Conservation (phyloP, 2,888 invertebrate genomes). For the Drosophila flavopinicola region DNA sequence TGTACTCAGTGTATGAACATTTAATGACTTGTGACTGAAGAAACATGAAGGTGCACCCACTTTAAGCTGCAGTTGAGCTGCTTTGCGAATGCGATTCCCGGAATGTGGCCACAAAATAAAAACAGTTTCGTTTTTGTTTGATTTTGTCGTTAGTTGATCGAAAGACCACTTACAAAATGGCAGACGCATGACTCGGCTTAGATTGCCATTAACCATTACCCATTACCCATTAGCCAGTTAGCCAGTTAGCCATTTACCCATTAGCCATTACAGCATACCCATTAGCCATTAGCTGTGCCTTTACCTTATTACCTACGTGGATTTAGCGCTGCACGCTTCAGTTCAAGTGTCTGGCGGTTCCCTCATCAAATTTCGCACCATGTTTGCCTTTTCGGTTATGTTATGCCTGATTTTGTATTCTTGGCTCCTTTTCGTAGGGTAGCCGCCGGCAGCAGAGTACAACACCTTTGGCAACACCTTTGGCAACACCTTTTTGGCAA, state of each 20-base stretch:
- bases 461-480: slow-evolving; percentile 55
- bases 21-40: slow-evolving; percentile 14
- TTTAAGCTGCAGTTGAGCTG: slow-evolving; percentile 14
- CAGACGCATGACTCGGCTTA: slow-evolving; percentile 38
- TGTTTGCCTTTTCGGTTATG: slow-evolving; percentile 33
- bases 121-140: too few species aligned
- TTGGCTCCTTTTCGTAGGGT: slow-evolving; percentile 7
- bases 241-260: slow-evolving; percentile 31
- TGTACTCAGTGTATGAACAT: slow-evolving; percentile 3
- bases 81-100: slow-evolving; percentile 24
- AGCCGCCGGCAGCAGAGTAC: too few species aligned
- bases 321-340: slow-evolving; percentile 56
- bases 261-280: slow-evolving; percentile 21
- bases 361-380: slow-evolving; percentile 55
- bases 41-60: neutral
- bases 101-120: slow-evolving; percentile 42
- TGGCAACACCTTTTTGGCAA: slow-evolving; percentile 40
- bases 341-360: slow-evolving; percentile 50
- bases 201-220: slow-evolving; percentile 37
- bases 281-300: slow-evolving; percentile 40
- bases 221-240: slow-evolving; percentile 27
- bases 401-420: slow-evolving; percentile 23
- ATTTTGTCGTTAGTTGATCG: slow-evolving; percentile 11
- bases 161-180: slow-evolving; percentile 43
- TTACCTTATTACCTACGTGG: slow-evolving; percentile 58